A percentile compares a stretch with the other conserved stretches of the same genome.
Conservation (phyloP, 1,140 invertebrate genomes). For the Drosophila watanabei region DNA sequence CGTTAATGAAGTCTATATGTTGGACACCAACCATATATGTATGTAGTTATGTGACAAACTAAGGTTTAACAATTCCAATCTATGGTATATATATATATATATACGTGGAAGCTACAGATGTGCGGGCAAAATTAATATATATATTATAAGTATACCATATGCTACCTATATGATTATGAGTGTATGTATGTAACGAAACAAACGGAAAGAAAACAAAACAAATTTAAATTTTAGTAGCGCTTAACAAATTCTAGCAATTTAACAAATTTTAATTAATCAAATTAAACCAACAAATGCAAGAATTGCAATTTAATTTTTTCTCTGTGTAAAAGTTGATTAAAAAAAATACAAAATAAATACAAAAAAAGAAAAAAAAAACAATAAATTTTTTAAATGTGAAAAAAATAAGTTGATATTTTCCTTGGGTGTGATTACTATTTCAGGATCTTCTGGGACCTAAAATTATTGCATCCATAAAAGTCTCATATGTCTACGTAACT, state of each 20-base stretch:
- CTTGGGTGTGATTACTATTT: not conserved
- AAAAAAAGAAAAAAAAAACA: slow-evolving; percentile 58
- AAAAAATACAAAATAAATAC: slow-evolving; percentile 55
- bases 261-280: slow-evolving; percentile 84
- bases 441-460: not conserved
- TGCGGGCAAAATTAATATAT: slow-evolving; percentile 23
- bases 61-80: slow-evolving; percentile 63
- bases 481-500: not conserved
- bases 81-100: slow-evolving; percentile 2
- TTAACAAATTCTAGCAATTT: slow-evolving; percentile 84
- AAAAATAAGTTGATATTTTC: not conserved
- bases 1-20: slow-evolving; percentile 56
- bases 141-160: slow-evolving; percentile 60
- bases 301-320: slow-evolving; percentile 78
- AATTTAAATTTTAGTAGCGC: slow-evolving; percentile 84
- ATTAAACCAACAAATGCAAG: slow-evolving; percentile 74
- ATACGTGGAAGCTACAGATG: slow-evolving; percentile 16
- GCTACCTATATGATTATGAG: slow-evolving; percentile 58
- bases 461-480: not conserved
- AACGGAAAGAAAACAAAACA: slow-evolving; percentile 63
- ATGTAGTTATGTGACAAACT: slow-evolving; percentile 51
- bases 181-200: slow-evolving; percentile 57
- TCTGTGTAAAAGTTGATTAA: slow-evolving; percentile 83
- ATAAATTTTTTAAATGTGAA: slow-evolving; percentile 79
- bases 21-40: slow-evolving; percentile 41